phyloP scores from a whole-genome alignment of 2,888 invertebrate species.

The Andrena dorsata region DNA sequence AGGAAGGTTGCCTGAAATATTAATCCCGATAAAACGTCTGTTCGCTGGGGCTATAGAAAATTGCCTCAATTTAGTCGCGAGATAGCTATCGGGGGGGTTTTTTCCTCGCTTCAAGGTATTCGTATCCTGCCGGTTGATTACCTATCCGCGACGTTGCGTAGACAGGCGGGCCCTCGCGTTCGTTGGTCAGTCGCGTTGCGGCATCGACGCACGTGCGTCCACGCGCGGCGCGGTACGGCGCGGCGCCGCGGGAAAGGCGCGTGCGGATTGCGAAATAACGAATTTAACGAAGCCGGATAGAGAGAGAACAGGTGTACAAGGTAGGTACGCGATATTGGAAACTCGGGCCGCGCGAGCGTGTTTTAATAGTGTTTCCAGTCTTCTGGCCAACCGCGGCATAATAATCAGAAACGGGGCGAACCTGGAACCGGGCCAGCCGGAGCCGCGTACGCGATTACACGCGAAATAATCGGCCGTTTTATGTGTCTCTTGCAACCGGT shows the following conservation, averaged over 20 bases:
- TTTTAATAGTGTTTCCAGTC: conserved; percentile 59
- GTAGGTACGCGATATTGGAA: conserved; percentile 60
- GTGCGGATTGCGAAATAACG: conserved; percentile 74
- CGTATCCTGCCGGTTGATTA: conserved; percentile 63
- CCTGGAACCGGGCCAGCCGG: conserved; percentile 25
- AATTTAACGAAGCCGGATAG: conserved; percentile 74
- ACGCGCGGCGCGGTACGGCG: conserved; percentile 52
- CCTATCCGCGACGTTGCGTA: conserved; percentile 60
- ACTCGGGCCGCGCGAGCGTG: conserved; percentile 47
- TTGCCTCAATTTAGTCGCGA: conserved; percentile 58
- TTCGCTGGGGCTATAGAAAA: conserved; percentile 50
- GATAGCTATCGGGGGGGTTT: conserved; percentile 59
- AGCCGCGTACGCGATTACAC: conserved; percentile 28
- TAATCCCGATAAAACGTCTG: conserved; percentile 55
- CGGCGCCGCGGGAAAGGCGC: conserved; percentile 73
- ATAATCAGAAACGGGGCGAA: conserved; percentile 53
- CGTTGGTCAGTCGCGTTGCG: conserved; percentile 48
- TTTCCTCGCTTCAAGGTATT: conserved; percentile 50
- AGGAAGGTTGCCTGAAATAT: conserved; percentile 39
- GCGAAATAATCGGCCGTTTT: conserved; percentile 48
- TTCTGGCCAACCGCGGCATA: conserved; percentile 35
- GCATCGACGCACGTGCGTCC: conserved; percentile 74
- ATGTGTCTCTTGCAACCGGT: conserved; percentile 14
- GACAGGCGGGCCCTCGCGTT: conserved; percentile 20
- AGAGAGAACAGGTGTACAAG: conserved; percentile 66